phyloP scores from a whole-genome alignment of 2,113 vertebrate species.

The Scomber japonicus region DNA sequence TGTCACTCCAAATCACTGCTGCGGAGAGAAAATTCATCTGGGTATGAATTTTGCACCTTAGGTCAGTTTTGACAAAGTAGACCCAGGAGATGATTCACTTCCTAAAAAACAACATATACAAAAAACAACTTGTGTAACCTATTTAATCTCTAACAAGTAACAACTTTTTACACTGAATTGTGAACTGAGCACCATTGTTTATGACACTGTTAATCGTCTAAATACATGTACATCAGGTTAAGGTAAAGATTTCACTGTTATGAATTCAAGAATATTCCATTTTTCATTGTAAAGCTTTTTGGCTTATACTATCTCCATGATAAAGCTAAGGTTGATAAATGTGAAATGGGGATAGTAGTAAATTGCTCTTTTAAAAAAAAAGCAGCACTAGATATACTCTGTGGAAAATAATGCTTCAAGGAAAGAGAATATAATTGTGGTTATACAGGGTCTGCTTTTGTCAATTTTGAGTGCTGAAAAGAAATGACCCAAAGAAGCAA shows the following conservation, averaged over 20 bases:
- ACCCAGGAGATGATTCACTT: slow-evolving; percentile 29
- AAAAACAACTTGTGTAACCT: slow-evolving; percentile 5
- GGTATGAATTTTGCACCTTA: slow-evolving; percentile 12
- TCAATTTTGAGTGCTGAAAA: slow-evolving; percentile 23
- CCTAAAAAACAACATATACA: not conserved
- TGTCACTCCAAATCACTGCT: slow-evolving; percentile 27
- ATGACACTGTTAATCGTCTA: slow-evolving; percentile 13
- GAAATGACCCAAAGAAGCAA: slow-evolving; percentile 25
- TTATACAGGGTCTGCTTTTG: slow-evolving; percentile 36
- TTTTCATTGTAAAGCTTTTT: slow-evolving; percentile 16
- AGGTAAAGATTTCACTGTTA: slow-evolving; percentile 16
- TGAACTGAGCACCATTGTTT: not conserved
- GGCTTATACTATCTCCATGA: slow-evolving; percentile 15
- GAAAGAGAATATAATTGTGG: slow-evolving; percentile 28
- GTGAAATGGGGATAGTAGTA: not conserved
- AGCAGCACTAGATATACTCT: not conserved
- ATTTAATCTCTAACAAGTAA: slow-evolving; percentile 2
- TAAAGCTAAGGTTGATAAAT: slow-evolving; percentile 15
- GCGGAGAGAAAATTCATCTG: slow-evolving; percentile 3
- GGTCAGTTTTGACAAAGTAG: slow-evolving; percentile 45
- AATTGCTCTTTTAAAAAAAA: not conserved
- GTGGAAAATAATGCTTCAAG: slow-evolving; percentile 12
- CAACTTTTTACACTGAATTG: not conserved
- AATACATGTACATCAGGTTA: slow-evolving; percentile 29
- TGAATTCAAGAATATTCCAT: slow-evolving; percentile 54